A percentile compares a stretch with the other conserved stretches of the same genome.
Evolutionary conservation across 1,140 invertebrate species (phyloP).

Genomic region (Phymorhynchus buccinoides): DNA sequence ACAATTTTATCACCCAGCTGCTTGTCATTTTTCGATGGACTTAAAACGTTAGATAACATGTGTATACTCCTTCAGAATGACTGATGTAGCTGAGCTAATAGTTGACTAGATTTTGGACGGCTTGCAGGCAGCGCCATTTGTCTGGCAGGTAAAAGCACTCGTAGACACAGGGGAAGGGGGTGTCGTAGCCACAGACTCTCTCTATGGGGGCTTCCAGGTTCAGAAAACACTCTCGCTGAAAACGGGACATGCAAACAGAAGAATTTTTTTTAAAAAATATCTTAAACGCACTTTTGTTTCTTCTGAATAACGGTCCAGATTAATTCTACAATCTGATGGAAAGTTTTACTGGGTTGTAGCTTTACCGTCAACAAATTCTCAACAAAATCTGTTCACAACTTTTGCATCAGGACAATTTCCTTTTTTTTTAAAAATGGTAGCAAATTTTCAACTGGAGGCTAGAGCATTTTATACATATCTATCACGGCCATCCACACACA

Average conservation of each 20-base stretch:
- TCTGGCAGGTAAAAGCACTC: constrained; percentile 97
- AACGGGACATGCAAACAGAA: constrained; percentile 21
- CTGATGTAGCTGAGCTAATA: constrained; percentile 77
- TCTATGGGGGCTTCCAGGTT: constrained; percentile 93
- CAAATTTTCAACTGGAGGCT: no score
- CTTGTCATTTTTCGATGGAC: not conserved
- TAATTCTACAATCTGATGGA: no score
- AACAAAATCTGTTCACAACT: no score
- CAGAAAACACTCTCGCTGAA: constrained; percentile 93
- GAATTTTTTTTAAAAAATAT: no score
- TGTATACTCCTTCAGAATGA: not conserved
- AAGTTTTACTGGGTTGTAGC: no score
- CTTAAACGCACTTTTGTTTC: no score
- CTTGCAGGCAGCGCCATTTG: constrained; percentile 92
- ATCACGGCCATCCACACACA: no score
- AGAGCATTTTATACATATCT: no score
- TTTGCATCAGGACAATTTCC: no score
- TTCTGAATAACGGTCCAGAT: no score
- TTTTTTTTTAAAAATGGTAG: no score
- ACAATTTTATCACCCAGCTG: not conserved
- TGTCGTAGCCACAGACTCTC: constrained; percentile 96
- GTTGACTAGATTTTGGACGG: constrained; percentile 83
- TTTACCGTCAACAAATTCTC: no score
- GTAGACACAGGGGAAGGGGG: constrained; percentile 96
- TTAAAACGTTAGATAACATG: not conserved